Conservation (phyloP, 2,888 invertebrate genomes). For the Coelogynopora nodosa region DNA sequence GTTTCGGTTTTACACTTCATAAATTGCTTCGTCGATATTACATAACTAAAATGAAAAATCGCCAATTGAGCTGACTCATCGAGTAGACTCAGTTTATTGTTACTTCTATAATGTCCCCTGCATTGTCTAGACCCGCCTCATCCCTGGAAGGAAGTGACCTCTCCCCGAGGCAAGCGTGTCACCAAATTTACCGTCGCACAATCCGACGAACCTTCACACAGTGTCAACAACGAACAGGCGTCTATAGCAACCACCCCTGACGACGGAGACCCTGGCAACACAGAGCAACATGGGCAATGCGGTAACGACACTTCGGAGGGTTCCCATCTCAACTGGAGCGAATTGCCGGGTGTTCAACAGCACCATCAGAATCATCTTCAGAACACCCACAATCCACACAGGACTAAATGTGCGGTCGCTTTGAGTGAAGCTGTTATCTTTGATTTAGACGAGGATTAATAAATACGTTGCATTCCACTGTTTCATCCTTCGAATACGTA, state of each 20-base stretch:
- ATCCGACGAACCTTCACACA: not conserved
- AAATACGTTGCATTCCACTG: no score
- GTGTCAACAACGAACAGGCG: not conserved
- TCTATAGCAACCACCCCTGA: not conserved
- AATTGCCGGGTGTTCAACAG: not conserved
- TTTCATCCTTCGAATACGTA: no score
- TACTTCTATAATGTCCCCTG: not conserved
- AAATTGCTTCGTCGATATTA: no score
- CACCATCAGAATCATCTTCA: no score
- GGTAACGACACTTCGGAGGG: not conserved
- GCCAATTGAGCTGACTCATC: no score
- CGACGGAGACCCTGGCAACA: not conserved
- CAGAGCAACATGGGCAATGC: not conserved
- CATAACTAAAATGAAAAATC: no score
- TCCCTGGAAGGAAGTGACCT: not conserved
- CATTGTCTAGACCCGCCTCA: not conserved
- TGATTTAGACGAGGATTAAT: conserved; percentile 10
- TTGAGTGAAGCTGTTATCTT: not conserved
- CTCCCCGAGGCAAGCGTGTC: not conserved
- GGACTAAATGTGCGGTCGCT: conserved; percentile 1
- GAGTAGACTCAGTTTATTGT: no score
- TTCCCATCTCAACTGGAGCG: not conserved
- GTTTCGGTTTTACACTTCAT: no score
- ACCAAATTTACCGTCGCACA: not conserved
- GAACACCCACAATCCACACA: not conserved